Conservation (phyloP, 2,113 vertebrate species). For the Pimephales promelas region DNA sequence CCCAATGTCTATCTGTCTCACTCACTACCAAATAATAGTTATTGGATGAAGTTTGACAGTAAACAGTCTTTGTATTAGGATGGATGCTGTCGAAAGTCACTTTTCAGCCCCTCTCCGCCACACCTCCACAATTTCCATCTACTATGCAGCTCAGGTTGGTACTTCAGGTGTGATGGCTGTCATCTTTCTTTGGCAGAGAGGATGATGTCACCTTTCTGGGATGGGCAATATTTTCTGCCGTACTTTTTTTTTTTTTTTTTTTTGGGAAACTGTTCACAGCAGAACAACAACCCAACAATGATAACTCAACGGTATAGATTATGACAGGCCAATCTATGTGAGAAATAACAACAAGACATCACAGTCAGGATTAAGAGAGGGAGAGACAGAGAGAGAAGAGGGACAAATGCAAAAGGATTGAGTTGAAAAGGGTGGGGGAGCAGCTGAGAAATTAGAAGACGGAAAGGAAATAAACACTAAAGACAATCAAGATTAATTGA, state of each 20-base stretch:
- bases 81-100: slow-evolving; percentile 23
- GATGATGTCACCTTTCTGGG: slow-evolving; percentile 45
- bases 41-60: slow-evolving; percentile 39
- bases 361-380: not conserved
- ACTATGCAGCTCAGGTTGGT: slow-evolving; percentile 6
- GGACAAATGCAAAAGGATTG: not conserved
- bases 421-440: not conserved
- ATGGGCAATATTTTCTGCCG: slow-evolving; percentile 5
- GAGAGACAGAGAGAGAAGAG: not conserved
- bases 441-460: not conserved
- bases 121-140: not conserved
- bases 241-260: too few relatives aligned
- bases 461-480: not conserved
- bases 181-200: slow-evolving; percentile 20
- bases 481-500: not conserved
- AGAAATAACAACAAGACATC: slow-evolving; percentile 73
- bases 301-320: slow-evolving; percentile 81
- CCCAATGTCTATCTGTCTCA: slow-evolving; percentile 21
- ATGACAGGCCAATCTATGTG: slow-evolving; percentile 80
- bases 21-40: slow-evolving; percentile 23
- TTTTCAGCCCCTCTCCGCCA: not conserved
- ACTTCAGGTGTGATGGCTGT: not conserved
- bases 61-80: slow-evolving; percentile 36
- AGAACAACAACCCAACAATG: slow-evolving; percentile 75
- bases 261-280: slow-evolving; percentile 65